phyloP scores from a whole-genome alignment of 2,888 invertebrate species.

The Criorhina ranunculi region DNA sequence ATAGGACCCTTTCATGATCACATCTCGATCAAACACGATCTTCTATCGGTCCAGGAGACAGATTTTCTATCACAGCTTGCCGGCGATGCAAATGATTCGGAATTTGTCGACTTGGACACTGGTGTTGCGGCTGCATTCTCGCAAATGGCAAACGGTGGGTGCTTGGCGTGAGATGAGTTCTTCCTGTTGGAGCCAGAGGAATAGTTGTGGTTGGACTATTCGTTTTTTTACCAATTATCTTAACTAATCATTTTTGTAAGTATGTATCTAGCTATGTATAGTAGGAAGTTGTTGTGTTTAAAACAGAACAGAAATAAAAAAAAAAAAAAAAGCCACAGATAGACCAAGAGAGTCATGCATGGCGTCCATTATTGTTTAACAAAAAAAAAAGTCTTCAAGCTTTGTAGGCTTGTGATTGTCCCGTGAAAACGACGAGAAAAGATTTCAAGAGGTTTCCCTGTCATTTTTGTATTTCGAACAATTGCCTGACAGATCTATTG shows the following conservation, averaged over 20 bases:
- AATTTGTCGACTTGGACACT: slow-evolving; percentile 84
- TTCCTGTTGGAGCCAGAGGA: slow-evolving; percentile 65
- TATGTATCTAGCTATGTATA: slow-evolving; percentile 62
- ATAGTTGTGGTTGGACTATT: slow-evolving; percentile 70
- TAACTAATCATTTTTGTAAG: slow-evolving; percentile 64
- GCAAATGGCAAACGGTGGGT: slow-evolving; percentile 83
- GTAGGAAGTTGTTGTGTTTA: slow-evolving; percentile 42
- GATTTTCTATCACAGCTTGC: slow-evolving; percentile 82
- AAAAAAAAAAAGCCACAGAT: slow-evolving; percentile 69
- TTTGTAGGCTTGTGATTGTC: slow-evolving; percentile 45
- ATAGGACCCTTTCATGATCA: slow-evolving; percentile 82
- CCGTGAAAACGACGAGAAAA: not conserved
- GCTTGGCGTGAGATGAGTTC: slow-evolving; percentile 83
- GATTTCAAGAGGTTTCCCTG: not conserved
- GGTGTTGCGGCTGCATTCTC: slow-evolving; percentile 82
- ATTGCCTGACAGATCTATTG: too few relatives aligned
- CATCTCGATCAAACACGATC: slow-evolving; percentile 82
- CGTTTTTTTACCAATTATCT: slow-evolving; percentile 66
- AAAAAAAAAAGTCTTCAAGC: slow-evolving; percentile 19
- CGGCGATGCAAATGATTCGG: slow-evolving; percentile 81
- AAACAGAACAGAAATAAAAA: slow-evolving; percentile 41
- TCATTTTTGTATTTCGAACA: too few relatives aligned
- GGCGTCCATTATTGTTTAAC: slow-evolving; percentile 71
- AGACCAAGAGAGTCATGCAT: slow-evolving; percentile 56
- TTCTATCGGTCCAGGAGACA: slow-evolving; percentile 79